Conservation (phyloP, 1,140 invertebrate genomes). For the Drosophila mayri region DNA sequence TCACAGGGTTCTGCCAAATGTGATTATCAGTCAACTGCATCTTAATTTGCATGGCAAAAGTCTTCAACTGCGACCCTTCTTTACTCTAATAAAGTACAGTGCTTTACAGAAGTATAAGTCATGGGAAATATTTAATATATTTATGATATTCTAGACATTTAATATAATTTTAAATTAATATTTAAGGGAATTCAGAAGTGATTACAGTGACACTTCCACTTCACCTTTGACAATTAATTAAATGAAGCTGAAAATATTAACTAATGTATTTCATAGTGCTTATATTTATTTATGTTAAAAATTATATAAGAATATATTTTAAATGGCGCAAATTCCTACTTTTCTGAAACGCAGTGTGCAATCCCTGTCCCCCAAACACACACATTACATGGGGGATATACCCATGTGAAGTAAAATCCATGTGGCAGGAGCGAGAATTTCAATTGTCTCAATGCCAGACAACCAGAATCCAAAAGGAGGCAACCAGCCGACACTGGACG, state of each 20-base stretch:
- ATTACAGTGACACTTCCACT: no score
- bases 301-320: background rate
- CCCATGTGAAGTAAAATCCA: slow-evolving; percentile 31
- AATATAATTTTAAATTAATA: no score
- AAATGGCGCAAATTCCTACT: background rate
- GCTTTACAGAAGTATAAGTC: background rate
- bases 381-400: slow-evolving; percentile 9
- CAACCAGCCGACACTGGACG: slow-evolving; percentile 49
- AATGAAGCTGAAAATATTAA: no score
- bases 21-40: slow-evolving; percentile 60
- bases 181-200: no score
- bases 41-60: slow-evolving; percentile 70
- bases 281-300: no score
- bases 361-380: background rate
- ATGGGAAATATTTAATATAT: no score
- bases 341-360: slow-evolving; percentile 9
- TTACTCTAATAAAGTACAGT: background rate
- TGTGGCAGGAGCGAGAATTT: slow-evolving; percentile 61
- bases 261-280: background rate
- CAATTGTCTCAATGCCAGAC: slow-evolving; percentile 69
- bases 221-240: no score
- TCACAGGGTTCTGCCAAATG: slow-evolving; percentile 2
- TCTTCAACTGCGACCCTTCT: background rate
- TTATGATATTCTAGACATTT: no score
- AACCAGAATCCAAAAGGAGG: slow-evolving; percentile 16